Conservation (phyloP, 2,797 vertebrate genomes). For the Sebastes reedi region DNA sequence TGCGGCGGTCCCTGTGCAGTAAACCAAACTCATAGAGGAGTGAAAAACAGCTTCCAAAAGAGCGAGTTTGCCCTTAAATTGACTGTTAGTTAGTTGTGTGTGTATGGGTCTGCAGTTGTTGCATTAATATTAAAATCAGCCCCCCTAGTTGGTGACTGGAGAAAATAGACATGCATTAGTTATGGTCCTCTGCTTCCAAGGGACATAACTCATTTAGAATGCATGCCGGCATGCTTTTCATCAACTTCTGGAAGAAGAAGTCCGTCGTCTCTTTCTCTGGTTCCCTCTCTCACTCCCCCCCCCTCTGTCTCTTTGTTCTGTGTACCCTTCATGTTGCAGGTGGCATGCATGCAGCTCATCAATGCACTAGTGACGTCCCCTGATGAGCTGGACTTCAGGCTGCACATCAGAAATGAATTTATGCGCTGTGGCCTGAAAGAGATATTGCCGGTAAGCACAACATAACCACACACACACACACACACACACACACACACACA, state of each 20-base stretch:
- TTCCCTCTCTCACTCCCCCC: neutral
- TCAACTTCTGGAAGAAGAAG: conserved; percentile 66
- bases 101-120: conserved; percentile 67
- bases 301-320: conserved; percentile 18
- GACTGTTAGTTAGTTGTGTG: conserved; percentile 69
- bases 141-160: conserved; percentile 68
- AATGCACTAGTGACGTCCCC: conserved; percentile 98
- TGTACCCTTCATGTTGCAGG: conserved; percentile 79
- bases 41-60: conserved; percentile 64
- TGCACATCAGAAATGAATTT: conserved; percentile 99
- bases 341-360: conserved; percentile 99
- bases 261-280: conserved; percentile 40
- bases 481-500: neutral
- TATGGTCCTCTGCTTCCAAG: conserved; percentile 74
- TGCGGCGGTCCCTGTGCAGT: conserved; percentile 49
- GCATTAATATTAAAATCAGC: conserved; percentile 80
- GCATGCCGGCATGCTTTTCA: conserved; percentile 66
- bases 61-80: conserved; percentile 70
- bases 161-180: conserved; percentile 81
- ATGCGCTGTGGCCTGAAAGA: conserved; percentile 97
- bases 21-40: conserved; percentile 61
- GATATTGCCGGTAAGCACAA: conserved; percentile 91
- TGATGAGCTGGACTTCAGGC: conserved; percentile 97
- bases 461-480: conserved; percentile 4
- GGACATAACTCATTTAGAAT: conserved; percentile 73